These are phyloP conservation scores for Drosophila takahashii DNA, from an alignment of 1,140 invertebrate genomes.

Conservation along the genomic window DNA sequence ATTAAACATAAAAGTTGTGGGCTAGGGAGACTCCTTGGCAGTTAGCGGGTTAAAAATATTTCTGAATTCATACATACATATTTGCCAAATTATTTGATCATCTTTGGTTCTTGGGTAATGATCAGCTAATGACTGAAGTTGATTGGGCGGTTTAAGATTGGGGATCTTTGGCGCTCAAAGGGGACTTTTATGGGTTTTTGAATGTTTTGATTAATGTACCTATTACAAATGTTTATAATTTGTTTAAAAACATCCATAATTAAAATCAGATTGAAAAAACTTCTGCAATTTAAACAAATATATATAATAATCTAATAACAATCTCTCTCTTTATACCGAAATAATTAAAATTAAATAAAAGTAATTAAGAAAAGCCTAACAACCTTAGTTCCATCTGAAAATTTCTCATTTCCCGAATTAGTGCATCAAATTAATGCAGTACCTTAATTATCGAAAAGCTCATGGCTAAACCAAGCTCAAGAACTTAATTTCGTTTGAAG, in stretches of 20 bases:
- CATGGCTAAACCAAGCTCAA: conserved; percentile 8
- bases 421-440: conserved; percentile 17
- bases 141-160: conserved; percentile 12
- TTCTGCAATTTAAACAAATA: too few relatives aligned
- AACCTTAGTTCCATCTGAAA: background rate
- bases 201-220: background rate
- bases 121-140: conserved; percentile 24
- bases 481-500: conserved; percentile 35
- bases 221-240: background rate
- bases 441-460: conserved; percentile 26
- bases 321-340: too few relatives aligned
- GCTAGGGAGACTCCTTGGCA: conserved; percentile 42
- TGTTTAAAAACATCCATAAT: background rate
- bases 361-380: background rate
- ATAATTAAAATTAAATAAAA: too few relatives aligned
- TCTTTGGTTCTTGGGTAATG: conserved; percentile 19
- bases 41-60: conserved; percentile 29
- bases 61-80: conserved; percentile 37
- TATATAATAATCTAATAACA: too few relatives aligned
- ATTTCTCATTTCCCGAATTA: conserved; percentile 5
- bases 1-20: conserved; percentile 47
- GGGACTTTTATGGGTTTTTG: background rate
- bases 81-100: conserved; percentile 41
- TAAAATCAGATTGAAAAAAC: too few relatives aligned
- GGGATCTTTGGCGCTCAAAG: background rate